Conservation (phyloP, 1,140 invertebrate genomes). For the Eulimnadia texana region DNA sequence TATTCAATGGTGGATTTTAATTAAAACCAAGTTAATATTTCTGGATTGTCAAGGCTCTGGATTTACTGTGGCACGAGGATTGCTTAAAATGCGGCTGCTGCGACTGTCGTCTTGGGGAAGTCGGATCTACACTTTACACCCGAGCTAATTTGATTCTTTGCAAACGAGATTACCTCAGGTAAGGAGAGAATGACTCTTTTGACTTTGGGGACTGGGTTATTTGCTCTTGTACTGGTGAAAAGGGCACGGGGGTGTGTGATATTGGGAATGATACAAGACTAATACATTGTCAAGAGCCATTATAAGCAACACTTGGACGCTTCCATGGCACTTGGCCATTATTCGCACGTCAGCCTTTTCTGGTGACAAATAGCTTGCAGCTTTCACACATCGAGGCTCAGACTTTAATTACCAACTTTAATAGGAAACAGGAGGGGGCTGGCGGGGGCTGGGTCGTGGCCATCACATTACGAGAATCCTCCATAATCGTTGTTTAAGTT, state of each 20-base stretch:
- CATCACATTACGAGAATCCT: too few relatives aligned
- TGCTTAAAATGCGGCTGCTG: constrained; percentile 87
- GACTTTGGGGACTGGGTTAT: background rate
- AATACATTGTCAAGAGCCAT: background rate
- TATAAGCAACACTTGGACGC: background rate
- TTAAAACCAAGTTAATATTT: background rate
- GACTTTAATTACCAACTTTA: background rate
- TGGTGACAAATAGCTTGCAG: background rate
- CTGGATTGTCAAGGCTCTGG: constrained; percentile 42
- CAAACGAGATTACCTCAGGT: constrained; percentile 87
- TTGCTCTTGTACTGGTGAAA: background rate
- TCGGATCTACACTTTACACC: constrained; percentile 78
- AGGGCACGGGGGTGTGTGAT: background rate
- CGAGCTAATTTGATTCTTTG: constrained; percentile 85
- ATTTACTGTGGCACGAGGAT: constrained; percentile 87
- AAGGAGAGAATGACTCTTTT: constrained; percentile 24
- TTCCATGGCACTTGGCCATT: background rate
- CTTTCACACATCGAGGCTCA: background rate
- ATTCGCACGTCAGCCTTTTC: background rate
- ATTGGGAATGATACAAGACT: background rate
- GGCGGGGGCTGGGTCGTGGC: too few relatives aligned
- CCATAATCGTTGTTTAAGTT: too few relatives aligned
- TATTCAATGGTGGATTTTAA: background rate
- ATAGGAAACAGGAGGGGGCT: too few relatives aligned
- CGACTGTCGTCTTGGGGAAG: constrained; percentile 78